Percentiles rank a stretch among this genome's conserved stretches.
Conservation (phyloP, 2,113 vertebrate genomes). For the Catharus fuscescens region DNA sequence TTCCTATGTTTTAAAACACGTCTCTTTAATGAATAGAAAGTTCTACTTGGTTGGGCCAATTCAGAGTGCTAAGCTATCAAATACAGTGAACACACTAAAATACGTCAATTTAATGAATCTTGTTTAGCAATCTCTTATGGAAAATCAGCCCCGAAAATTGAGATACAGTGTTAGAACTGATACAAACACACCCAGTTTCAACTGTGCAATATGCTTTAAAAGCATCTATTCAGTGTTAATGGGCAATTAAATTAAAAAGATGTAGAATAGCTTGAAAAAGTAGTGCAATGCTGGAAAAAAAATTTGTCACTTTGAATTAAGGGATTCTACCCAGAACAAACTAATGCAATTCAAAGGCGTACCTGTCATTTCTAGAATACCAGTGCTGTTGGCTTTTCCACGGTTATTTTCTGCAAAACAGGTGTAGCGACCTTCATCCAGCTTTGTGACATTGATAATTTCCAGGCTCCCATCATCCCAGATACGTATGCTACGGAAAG, state of each 20-base stretch:
- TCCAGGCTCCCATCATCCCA: constrained; percentile 95
- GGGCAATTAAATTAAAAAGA: neutral
- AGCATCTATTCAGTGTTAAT: neutral
- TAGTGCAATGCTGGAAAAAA: neutral
- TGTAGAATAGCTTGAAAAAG: neutral
- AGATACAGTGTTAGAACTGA: neutral
- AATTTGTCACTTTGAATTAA: neutral
- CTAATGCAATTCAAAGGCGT: neutral
- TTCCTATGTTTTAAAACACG: neutral
- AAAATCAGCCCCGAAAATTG: neutral
- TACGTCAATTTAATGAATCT: neutral
- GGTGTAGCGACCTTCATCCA: constrained; percentile 90
- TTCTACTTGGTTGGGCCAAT: neutral
- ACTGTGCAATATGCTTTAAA: neutral
- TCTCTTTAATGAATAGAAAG: neutral
- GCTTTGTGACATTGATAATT: constrained; percentile 88
- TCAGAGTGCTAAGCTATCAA: neutral
- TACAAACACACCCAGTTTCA: neutral
- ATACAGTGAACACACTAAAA: neutral
- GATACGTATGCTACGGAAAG: constrained; percentile 82
- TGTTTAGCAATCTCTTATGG: neutral
- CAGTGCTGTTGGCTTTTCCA: constrained; percentile 93
- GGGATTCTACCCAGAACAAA: neutral
- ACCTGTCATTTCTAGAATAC: constrained; percentile 88
- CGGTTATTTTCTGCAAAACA: constrained; percentile 93